Evolutionary conservation across 2,888 invertebrate genomes (phyloP), one percentile per base, ranked within the genome.

Genomic region (Abscondita cerata): DNA sequence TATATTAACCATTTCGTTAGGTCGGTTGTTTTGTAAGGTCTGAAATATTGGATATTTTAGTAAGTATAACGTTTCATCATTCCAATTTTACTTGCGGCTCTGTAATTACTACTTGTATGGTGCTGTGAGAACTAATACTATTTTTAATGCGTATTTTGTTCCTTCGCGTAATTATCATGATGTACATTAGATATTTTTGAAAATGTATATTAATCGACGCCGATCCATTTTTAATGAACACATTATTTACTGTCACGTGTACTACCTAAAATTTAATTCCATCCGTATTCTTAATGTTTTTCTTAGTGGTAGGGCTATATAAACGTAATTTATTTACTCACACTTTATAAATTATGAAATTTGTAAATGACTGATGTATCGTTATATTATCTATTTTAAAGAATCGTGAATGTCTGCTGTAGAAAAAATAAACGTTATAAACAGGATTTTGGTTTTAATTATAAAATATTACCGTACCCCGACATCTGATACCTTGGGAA

Each of bases 1-100:
- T 81, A 68, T 81, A 81, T 75, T 81, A 75, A n/a, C n/a, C n/a
- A 72, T 51, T 18, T 44, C 6, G 6, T 4, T 25, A 25, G 4
- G 25, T 4, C 6, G 25, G 25, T 25, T 25, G 25, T 25, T n/a
- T n/a, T n/a, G n/a, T n/a, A n/a, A n/a, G n/a, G n/a, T n/a, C 25
- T 25, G 25, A 25, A 25, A 25, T n/a, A n/a, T 6, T 25, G 2
- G 25, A 5, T 38, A 38, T 38, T 38, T 4, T 38, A 38, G 25
- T 25, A 25, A 6, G 4, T 2, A 2, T 25, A 25, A 25, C 25
- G 6, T 25, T 25, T 25, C 6, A 25, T 25, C 25, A 25, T 25
- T 25, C 25, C 25, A n/a, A 25, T 25, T 25, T 25, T 25, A 25
- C 25, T 25, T 25, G 6, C 6, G 6, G 6, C 6, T 25, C 6